phyloP scores from a whole-genome alignment of 2,797 vertebrate species.

The Epinephelus awoara region DNA sequence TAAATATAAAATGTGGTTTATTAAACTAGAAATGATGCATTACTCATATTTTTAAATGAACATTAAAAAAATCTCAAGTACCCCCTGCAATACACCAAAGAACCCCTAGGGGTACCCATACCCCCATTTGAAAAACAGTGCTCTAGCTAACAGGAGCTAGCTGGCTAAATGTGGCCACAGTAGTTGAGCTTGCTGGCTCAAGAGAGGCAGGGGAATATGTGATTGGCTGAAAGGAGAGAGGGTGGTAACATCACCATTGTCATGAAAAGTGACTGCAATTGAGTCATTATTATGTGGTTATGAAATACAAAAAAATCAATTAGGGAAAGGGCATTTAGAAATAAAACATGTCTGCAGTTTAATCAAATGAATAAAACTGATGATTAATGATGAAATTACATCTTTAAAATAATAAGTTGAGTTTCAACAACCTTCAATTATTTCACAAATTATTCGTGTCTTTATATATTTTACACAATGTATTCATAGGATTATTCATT shows the following conservation, averaged over 20 bases:
- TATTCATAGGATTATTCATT: not conserved
- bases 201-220: not conserved
- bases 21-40: no score
- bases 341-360: not conserved
- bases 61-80: no score
- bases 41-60: no score
- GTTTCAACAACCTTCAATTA: not conserved
- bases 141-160: no score
- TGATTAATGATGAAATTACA: not conserved
- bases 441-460: not conserved
- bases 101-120: no score
- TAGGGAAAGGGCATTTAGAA: not conserved
- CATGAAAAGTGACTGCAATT: not conserved
- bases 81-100: no score
- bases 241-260: not conserved
- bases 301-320: not conserved
- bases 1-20: no score
- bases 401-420: not conserved
- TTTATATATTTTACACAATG: not conserved
- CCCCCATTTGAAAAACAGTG: no score
- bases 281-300: not conserved
- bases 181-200: not conserved
- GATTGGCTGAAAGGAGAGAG: not conserved
- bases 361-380: not conserved
- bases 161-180: not conserved